These are phyloP conservation scores for Cydia pomonella DNA, from an alignment of 1,140 invertebrate genomes.

Conservation along the genomic window DNA sequence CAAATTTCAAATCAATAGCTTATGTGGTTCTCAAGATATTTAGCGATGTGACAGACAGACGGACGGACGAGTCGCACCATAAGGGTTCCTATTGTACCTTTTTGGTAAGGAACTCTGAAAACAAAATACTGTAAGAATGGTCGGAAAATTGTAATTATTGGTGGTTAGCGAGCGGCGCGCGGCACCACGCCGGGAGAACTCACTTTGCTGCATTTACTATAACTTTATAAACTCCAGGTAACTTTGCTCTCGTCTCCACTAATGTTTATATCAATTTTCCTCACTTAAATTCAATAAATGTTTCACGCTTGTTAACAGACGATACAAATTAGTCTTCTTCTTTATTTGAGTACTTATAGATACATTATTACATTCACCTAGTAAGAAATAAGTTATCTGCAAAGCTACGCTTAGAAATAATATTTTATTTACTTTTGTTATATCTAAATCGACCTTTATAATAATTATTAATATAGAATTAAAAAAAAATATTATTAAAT, in stretches of 20 bases:
- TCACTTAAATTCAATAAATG: constrained; percentile 22
- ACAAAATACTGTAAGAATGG: neutral
- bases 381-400: no score
- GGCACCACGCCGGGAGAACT: neutral
- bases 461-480: no score
- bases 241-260: constrained; percentile 16
- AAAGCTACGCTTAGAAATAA: no score
- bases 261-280: constrained; percentile 17
- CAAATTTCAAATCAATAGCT: no score
- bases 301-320: neutral
- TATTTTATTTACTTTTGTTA: no score
- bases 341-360: neutral
- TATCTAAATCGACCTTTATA: no score
- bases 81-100: no score
- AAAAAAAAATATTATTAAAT: no score
- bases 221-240: constrained; percentile 18
- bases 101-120: neutral
- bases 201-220: constrained; percentile 19
- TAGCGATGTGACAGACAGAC: no score
- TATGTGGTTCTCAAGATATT: no score
- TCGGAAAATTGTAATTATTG: constrained; percentile 15
- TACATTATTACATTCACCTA: neutral
- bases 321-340: neutral
- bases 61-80: no score
- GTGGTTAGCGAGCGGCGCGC: constrained; percentile 7